phyloP scores from a whole-genome alignment of 2,888 invertebrate species.

The Conomelus anceps region DNA sequence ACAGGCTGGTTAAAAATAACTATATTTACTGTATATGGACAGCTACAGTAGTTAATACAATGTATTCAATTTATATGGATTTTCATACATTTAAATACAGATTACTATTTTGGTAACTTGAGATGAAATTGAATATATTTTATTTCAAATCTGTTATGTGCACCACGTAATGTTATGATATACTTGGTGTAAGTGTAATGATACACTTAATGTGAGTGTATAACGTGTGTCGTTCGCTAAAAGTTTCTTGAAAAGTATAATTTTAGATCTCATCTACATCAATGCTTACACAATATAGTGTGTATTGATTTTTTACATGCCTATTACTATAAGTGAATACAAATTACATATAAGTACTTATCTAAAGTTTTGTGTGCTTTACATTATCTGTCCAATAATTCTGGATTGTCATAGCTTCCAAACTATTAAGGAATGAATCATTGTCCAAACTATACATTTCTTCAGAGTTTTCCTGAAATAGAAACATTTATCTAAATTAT shows the following conservation, averaged over 20 bases:
- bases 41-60: no score
- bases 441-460: constrained; percentile 93
- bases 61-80: background rate
- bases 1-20: no score
- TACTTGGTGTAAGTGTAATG: no score
- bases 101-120: background rate
- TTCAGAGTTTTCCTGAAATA: constrained; percentile 79
- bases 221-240: background rate
- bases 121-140: background rate
- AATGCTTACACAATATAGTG: background rate
- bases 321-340: background rate
- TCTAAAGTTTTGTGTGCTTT: constrained; percentile 77
- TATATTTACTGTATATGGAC: no score
- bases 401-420: constrained; percentile 90
- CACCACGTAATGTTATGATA: no score
- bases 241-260: background rate
- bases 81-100: background rate
- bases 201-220: no score
- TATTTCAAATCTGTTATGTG: background rate
- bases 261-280: background rate
- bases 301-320: background rate
- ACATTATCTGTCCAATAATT: constrained; percentile 91
- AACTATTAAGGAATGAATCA: constrained; percentile 85
- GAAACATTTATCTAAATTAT: no score
- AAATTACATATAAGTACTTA: background rate